These are phyloP conservation scores for Diachasmimorpha longicaudata DNA, from an alignment of 1,140 invertebrate species.

Conservation along the genomic window DNA sequence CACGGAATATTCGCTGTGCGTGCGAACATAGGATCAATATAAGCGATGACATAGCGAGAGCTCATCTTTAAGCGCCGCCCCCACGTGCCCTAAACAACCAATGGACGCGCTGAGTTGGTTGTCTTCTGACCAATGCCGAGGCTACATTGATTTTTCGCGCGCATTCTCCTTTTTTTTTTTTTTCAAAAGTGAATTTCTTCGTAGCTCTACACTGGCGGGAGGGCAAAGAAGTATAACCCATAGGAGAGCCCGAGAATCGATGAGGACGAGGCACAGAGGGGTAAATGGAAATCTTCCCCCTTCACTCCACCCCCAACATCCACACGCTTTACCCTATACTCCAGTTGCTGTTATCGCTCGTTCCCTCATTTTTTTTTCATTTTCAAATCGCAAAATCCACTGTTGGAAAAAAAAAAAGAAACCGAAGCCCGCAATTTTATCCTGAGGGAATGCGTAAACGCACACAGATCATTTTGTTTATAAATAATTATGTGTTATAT, in stretches of 20 bases:
- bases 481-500: not conserved
- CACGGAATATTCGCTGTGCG: conserved; percentile 21
- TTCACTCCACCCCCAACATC: not conserved
- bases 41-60: conserved; percentile 62
- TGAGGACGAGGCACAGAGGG: conserved; percentile 41
- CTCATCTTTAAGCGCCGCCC: conserved; percentile 63
- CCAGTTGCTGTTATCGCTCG: conserved; percentile 24
- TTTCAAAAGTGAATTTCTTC: conserved; percentile 58
- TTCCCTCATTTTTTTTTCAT: conserved; percentile 36
- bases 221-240: conserved; percentile 23
- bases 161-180: conserved; percentile 38
- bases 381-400: conserved; percentile 37
- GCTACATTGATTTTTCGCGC: conserved; percentile 57
- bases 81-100: conserved; percentile 27
- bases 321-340: not conserved
- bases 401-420: not conserved
- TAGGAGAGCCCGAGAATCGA: conserved; percentile 43
- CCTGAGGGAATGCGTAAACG: not conserved
- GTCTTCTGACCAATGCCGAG: conserved; percentile 42
- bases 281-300: conserved; percentile 46
- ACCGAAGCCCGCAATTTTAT: conserved; percentile 11
- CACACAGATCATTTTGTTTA: not conserved
- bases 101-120: conserved; percentile 25
- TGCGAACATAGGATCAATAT: conserved; percentile 58
- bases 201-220: conserved; percentile 31